A percentile compares a stretch with the other conserved stretches of the same genome.
Evolutionary conservation across 2,113 vertebrate species (phyloP).

Genomic region (Rana temporaria): DNA sequence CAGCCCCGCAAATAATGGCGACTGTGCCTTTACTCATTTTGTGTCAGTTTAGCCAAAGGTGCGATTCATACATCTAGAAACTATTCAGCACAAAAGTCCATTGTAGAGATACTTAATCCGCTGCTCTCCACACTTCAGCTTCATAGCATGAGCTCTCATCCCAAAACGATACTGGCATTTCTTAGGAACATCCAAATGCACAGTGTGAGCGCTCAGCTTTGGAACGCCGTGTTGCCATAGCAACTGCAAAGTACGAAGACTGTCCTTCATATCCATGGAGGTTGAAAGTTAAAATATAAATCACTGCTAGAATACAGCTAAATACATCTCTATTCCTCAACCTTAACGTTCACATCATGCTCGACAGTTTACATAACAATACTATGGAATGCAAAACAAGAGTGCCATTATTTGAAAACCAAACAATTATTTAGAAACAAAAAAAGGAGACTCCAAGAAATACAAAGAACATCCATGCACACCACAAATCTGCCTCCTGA

Average conservation of each 20-base stretch:
- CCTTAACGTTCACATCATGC: no score
- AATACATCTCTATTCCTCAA: neutral
- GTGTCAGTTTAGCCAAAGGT: neutral
- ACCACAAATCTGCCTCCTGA: neutral
- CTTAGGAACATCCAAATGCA: conserved; percentile 18
- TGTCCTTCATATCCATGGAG: conserved; percentile 16
- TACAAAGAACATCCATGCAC: neutral
- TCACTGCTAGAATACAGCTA: neutral
- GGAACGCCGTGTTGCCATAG: conserved; percentile 28
- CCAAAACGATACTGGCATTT: conserved; percentile 40
- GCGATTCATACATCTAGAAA: neutral
- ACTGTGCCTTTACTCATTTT: neutral
- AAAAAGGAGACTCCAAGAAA: neutral
- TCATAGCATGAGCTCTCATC: conserved; percentile 7
- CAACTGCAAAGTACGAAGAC: conserved; percentile 30
- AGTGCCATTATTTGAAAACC: no score
- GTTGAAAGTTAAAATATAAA: conserved; percentile 2
- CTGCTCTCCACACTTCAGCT: neutral
- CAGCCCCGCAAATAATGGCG: neutral
- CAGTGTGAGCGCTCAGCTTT: conserved; percentile 17
- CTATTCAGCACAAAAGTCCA: neutral
- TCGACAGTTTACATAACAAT: neutral
- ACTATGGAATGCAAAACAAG: neutral
- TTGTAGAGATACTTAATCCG: neutral
- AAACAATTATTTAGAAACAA: neutral